Conservation (phyloP, 2,888 invertebrate species). For the Ceraclea dissimilis region DNA sequence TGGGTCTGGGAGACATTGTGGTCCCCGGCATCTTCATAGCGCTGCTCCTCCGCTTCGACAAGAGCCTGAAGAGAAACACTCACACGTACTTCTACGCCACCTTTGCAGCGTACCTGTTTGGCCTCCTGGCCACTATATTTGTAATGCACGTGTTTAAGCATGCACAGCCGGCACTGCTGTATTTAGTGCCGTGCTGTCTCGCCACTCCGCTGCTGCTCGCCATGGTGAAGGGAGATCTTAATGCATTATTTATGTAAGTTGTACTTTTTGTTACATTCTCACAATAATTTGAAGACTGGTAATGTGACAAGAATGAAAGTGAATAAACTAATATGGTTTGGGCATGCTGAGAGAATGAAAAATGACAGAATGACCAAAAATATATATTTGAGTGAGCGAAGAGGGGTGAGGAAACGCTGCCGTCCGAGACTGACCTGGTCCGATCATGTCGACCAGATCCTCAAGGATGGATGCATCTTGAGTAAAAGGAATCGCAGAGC, state of each 20-base stretch:
- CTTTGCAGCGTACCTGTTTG: constrained; percentile 87
- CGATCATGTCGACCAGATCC: no score
- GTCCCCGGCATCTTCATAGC: constrained; percentile 99
- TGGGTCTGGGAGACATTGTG: constrained; percentile 98
- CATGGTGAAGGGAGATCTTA: constrained; percentile 81
- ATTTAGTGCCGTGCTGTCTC: constrained; percentile 94
- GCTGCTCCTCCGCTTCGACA: constrained; percentile 89
- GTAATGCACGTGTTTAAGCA: constrained; percentile 99
- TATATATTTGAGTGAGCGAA: no score
- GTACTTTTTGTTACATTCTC: constrained; percentile 2
- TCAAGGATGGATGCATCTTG: no score
- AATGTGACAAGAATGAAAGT: no score
- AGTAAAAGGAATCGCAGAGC: no score
- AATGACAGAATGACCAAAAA: no score
- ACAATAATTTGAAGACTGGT: background rate
- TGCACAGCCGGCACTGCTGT: constrained; percentile 95
- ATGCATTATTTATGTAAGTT: constrained; percentile 81
- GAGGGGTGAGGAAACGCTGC: no score
- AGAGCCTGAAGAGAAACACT: constrained; percentile 73
- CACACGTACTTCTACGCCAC: constrained; percentile 86
- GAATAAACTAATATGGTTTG: no score
- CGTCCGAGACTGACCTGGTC: no score
- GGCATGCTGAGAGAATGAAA: no score
- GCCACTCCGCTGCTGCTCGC: constrained; percentile 86
- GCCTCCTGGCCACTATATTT: constrained; percentile 87